phyloP scores from a whole-genome alignment of 2,888 invertebrate species.

The Tenodera sinensis region DNA sequence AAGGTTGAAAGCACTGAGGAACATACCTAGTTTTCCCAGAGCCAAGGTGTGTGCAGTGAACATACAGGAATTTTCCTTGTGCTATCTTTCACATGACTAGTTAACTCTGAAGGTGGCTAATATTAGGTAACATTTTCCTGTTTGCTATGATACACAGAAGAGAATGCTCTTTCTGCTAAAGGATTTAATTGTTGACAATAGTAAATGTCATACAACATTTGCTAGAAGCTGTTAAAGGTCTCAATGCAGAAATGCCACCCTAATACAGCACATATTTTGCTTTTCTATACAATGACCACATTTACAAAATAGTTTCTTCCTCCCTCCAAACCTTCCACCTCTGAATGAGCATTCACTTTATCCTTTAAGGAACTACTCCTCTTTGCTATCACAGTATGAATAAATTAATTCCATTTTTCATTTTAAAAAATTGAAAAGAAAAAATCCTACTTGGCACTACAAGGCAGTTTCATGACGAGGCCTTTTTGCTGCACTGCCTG shows the following conservation, averaged over 20 bases:
- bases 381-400: constrained; percentile 33
- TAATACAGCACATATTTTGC: background rate
- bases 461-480: constrained; percentile 45
- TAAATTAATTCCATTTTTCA: constrained; percentile 43
- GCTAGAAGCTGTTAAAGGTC: background rate
- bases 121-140: background rate
- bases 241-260: background rate
- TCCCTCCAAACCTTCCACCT: background rate
- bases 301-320: background rate
- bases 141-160: background rate
- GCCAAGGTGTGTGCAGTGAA: background rate
- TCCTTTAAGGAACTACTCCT: background rate
- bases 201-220: background rate
- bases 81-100: background rate
- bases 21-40: background rate
- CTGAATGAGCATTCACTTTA: background rate
- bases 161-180: background rate
- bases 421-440: constrained; percentile 25
- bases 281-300: background rate
- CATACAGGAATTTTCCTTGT: background rate
- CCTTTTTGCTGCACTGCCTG: constrained; percentile 16
- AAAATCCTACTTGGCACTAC: constrained; percentile 38
- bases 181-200: background rate
- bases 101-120: background rate
- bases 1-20: background rate